Conservation (phyloP, 1,140 invertebrate genomes). For the Trachelipus rathkii region DNA sequence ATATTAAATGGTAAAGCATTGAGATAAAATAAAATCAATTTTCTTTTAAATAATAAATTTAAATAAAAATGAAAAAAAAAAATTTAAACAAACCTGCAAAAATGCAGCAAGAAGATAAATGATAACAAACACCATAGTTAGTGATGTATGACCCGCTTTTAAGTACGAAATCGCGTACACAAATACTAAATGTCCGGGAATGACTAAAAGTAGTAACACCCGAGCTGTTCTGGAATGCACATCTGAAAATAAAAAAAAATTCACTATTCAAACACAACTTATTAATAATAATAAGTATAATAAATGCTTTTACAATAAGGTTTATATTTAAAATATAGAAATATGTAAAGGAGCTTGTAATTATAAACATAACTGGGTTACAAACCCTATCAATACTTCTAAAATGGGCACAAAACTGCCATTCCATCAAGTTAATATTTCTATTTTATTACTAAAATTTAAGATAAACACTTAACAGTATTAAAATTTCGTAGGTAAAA, state of each 20-base stretch:
- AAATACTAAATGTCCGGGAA: constrained; percentile 90
- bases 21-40: too few relatives aligned
- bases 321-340: neutral
- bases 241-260: constrained; percentile 51
- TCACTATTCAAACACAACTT: too few relatives aligned
- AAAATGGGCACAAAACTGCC: neutral
- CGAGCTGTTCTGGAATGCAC: constrained; percentile 70
- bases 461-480: neutral
- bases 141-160: constrained; percentile 73
- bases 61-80: constrained; percentile 4
- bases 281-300: too few relatives aligned
- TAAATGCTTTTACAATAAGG: too few relatives aligned
- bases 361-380: neutral
- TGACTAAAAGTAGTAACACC: constrained; percentile 74
- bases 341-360: neutral
- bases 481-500: constrained; percentile 13
- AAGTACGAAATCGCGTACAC: constrained; percentile 80
- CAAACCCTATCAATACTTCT: too few relatives aligned
- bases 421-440: neutral
- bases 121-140: constrained; percentile 72
- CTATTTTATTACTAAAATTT: too few relatives aligned
- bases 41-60: constrained; percentile 30
- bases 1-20: too few relatives aligned
- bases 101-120: constrained; percentile 77
- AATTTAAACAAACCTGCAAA: constrained; percentile 61